phyloP scores from a whole-genome alignment of 2,888 invertebrate genomes.

The Drosophila flavopinicola region DNA sequence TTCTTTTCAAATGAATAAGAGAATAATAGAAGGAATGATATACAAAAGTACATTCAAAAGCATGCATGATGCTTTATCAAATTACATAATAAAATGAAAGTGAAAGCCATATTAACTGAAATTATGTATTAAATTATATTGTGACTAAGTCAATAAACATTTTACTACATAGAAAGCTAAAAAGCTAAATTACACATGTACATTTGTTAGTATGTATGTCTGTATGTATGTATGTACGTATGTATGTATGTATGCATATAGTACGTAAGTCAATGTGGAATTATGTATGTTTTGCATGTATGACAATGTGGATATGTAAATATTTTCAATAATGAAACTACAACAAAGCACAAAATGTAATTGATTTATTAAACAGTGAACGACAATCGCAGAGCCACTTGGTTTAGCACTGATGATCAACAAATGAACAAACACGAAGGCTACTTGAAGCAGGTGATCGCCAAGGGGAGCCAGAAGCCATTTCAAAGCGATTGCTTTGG shows the following conservation, averaged over 20 bases:
- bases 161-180: not conserved
- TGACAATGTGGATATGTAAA: constrained; percentile 32
- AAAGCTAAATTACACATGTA: not conserved
- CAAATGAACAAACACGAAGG: constrained; percentile 40
- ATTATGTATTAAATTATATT: no score
- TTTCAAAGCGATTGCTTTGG: constrained; percentile 34
- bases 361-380: constrained; percentile 46
- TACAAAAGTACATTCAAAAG: no score
- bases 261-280: constrained; percentile 8
- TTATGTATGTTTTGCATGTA: constrained; percentile 9
- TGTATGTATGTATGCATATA: constrained; percentile 1
- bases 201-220: not conserved
- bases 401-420: constrained; percentile 39
- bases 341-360: constrained; percentile 69
- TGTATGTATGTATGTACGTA: constrained; percentile 9
- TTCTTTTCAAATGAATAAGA: not conserved
- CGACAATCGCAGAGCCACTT: constrained; percentile 24
- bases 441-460: constrained; percentile 52
- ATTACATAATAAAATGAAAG: not conserved
- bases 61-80: no score
- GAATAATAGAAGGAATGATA: not conserved
- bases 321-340: constrained; percentile 82
- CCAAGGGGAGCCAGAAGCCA: constrained; percentile 46
- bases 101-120: no score
- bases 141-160: not conserved